Conservation (phyloP, 2,113 vertebrate genomes). For the Ancistrus triradiatus region DNA sequence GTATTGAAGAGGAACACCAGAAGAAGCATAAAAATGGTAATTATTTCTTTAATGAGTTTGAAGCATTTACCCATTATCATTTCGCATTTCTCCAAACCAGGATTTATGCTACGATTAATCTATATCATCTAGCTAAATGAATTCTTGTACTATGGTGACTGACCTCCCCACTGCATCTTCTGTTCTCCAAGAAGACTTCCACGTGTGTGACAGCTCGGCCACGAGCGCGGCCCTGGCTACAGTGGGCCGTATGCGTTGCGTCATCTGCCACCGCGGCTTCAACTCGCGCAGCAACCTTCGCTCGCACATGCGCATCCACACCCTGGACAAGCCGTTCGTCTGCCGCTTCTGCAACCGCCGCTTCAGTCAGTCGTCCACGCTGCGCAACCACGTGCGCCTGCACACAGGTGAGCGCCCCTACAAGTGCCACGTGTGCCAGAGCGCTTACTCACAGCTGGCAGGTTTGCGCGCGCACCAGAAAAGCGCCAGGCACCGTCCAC, state of each 20-base stretch:
- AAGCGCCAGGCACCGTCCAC: slow-evolving; percentile 88
- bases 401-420: slow-evolving; percentile 91
- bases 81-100: background rate
- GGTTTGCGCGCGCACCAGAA: slow-evolving; percentile 95
- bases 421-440: slow-evolving; percentile 92
- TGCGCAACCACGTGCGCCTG: slow-evolving; percentile 85
- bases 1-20: slow-evolving; percentile 85
- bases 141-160: background rate
- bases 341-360: slow-evolving; percentile 86
- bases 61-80: too few species aligned
- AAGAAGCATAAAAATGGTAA: slow-evolving; percentile 90
- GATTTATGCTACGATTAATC: background rate
- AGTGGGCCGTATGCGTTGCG: slow-evolving; percentile 82
- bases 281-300: slow-evolving; percentile 93
- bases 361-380: slow-evolving; percentile 87
- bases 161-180: background rate
- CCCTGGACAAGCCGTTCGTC: slow-evolving; percentile 87
- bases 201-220: slow-evolving; percentile 66
- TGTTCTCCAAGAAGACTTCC: slow-evolving; percentile 81
- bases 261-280: slow-evolving; percentile 88
- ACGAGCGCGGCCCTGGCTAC: slow-evolving; percentile 46
- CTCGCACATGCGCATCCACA: slow-evolving; percentile 92
- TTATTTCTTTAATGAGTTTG: background rate
- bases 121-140: background rate
- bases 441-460: slow-evolving; percentile 93